Evolutionary conservation across 2,113 vertebrate species (phyloP).

Genomic region (Poicephalus meyeri): DNA sequence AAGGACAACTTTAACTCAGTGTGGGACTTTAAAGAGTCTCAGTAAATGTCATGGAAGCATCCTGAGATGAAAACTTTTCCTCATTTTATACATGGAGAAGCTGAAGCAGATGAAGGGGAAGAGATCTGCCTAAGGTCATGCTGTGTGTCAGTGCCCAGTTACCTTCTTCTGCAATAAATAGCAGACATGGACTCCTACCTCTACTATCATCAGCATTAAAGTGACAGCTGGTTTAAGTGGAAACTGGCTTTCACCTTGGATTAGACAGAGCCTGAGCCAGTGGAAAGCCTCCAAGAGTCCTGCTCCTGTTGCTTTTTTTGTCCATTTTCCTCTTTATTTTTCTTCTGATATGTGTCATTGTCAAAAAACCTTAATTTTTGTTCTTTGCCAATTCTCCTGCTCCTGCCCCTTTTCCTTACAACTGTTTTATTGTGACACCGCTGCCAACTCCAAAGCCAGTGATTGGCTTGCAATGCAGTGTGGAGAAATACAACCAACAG

Average conservation of each 20-base stretch:
- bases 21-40: not conserved
- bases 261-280: not conserved
- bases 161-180: not conserved
- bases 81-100: not conserved
- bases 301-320: not conserved
- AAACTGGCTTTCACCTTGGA: not conserved
- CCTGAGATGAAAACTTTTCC: not conserved
- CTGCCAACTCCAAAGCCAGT: not conserved
- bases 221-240: not conserved
- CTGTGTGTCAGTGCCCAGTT: not conserved
- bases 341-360: not conserved
- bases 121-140: not conserved
- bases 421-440: not conserved
- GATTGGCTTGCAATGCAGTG: not conserved
- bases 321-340: not conserved
- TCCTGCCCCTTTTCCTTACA: not conserved
- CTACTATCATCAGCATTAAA: not conserved
- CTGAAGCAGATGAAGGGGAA: not conserved
- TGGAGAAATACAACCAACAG: not conserved
- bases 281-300: not conserved
- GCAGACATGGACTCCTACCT: not conserved
- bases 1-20: not conserved
- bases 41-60: not conserved
- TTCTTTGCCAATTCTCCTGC: not conserved
- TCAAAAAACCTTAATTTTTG: not conserved